Evolutionary conservation across 2,113 vertebrate species (phyloP).

Genomic region (Poeciliopsis turrubarensis): DNA sequence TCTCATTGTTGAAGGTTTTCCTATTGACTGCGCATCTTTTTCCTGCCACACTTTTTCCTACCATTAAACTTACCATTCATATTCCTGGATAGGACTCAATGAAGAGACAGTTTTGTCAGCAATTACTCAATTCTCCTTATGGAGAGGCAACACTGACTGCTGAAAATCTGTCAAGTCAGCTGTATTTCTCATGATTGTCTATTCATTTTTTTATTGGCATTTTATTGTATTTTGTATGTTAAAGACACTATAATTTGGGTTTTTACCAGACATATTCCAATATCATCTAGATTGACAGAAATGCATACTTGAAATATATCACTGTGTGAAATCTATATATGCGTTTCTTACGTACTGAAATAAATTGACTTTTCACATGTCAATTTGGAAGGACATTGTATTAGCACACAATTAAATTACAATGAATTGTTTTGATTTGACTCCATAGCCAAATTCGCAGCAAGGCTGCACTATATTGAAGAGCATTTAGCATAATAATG

Average conservation of each 20-base stretch:
- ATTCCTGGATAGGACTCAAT: not conserved
- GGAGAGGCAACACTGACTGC: not conserved
- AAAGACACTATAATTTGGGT: no score
- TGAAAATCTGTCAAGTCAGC: not conserved
- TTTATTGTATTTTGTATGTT: not conserved
- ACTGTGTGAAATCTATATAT: no score
- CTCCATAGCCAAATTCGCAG: slow-evolving; percentile 28
- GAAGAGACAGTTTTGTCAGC: not conserved
- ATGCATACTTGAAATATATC: no score
- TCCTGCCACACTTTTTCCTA: not conserved
- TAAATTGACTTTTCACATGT: no score
- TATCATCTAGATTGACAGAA: no score
- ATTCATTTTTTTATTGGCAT: not conserved
- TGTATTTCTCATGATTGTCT: not conserved
- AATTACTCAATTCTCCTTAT: no score
- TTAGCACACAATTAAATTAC: no score
- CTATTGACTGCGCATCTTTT: not conserved
- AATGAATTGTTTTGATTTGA: slow-evolving; percentile 45
- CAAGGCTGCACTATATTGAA: slow-evolving; percentile 1
- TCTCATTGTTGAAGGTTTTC: not conserved
- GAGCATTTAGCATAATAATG: not conserved
- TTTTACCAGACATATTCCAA: no score
- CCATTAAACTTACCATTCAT: not conserved
- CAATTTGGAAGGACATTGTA: no score
- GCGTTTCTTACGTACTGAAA: no score